Conservation (phyloP, 2,113 vertebrate species). For the Neofelis nebulosa region DNA sequence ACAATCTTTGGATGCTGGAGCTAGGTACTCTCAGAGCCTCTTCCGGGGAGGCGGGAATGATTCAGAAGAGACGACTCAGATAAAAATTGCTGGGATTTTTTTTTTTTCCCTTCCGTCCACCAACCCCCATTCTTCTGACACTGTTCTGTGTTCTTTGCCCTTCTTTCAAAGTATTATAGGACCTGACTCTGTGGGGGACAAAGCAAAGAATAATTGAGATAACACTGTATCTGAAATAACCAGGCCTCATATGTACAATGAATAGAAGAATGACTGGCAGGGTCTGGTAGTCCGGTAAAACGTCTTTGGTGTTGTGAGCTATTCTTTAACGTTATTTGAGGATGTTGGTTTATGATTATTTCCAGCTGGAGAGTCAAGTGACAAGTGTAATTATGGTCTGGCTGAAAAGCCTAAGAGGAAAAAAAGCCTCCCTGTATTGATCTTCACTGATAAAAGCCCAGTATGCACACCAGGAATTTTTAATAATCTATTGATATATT, state of each 20-base stretch:
- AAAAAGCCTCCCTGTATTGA: constrained; percentile 20
- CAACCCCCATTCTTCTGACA: neutral
- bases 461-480: constrained; percentile 35
- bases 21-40: constrained; percentile 22
- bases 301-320: neutral
- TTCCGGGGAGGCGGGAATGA: neutral
- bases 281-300: neutral
- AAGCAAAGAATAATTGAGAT: constrained; percentile 45
- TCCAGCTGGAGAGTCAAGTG: constrained; percentile 28
- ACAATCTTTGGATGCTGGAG: constrained; percentile 61
- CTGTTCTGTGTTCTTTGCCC: constrained; percentile 40
- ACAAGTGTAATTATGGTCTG: constrained; percentile 44
- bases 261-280: neutral
- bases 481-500: neutral
- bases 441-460: neutral
- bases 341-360: constrained; percentile 22
- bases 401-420: neutral
- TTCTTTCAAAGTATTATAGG: constrained; percentile 53
- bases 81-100: neutral
- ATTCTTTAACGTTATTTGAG: neutral
- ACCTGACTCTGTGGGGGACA: neutral
- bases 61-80: constrained; percentile 28
- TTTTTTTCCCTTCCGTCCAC: neutral
- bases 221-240: neutral
- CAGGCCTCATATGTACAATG: neutral